Percentiles rank a stretch among this genome's conserved stretches.
These are phyloP conservation scores for Phodopus roborovskii DNA, from an alignment of 2,113 vertebrate species.

Conservation along the genomic window DNA sequence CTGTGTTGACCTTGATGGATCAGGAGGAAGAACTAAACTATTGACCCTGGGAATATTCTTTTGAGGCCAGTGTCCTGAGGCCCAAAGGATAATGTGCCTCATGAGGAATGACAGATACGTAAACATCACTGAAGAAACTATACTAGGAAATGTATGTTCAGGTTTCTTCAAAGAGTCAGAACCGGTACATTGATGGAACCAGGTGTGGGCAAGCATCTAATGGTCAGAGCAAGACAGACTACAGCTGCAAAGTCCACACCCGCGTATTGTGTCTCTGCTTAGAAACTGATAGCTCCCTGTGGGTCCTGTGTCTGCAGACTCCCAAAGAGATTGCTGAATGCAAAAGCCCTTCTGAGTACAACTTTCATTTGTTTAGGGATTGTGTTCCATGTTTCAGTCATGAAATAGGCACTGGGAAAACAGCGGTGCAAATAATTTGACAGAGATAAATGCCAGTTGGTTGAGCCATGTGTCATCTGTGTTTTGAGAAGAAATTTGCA, in stretches of 20 bases:
- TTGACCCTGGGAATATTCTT: neutral
- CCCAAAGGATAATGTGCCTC: neutral
- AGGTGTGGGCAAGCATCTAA: neutral
- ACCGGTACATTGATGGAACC: neutral
- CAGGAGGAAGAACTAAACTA: neutral
- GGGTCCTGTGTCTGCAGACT: neutral
- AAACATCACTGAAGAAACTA: neutral
- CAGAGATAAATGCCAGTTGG: neutral
- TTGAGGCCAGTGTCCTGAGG: neutral
- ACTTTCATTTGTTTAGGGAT: neutral
- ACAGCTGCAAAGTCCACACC: no score
- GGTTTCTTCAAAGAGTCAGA: neutral
- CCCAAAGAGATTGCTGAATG: neutral
- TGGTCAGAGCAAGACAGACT: neutral
- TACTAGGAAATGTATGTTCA: neutral
- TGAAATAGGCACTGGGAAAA: neutral
- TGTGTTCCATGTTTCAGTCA: neutral
- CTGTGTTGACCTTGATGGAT: neutral
- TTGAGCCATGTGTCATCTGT: neutral
- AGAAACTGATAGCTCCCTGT: neutral
- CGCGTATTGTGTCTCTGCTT: neutral
- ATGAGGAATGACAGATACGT: neutral
- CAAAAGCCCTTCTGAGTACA: neutral
- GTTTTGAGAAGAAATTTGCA: slow-evolving; percentile 24
- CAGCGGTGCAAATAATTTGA: neutral